Evolutionary conservation across 92 coral and sea anemone species (phyloP).

Genomic region (Umimayanthus kanabou): DNA sequence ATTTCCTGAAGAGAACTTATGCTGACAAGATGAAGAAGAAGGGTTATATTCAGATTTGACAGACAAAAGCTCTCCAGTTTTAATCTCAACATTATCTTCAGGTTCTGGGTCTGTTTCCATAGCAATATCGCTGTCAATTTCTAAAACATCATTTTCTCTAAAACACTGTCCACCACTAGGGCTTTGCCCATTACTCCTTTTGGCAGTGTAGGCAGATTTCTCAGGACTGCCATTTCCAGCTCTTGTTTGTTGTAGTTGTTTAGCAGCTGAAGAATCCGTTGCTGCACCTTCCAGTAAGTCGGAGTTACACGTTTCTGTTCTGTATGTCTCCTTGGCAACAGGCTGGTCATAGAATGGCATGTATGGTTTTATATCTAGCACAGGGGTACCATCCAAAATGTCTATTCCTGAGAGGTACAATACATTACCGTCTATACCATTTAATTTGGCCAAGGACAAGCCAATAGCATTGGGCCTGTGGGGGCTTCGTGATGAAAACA

Average conservation of each 20-base stretch:
- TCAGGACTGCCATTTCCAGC: neutral
- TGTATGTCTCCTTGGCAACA: slow-evolving; percentile 2
- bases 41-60: neutral
- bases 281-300: slow-evolving; percentile 20
- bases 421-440: slow-evolving; percentile 53
- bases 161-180: neutral
- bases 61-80: neutral
- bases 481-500: slow-evolving; percentile 72
- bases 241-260: neutral
- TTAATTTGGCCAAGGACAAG: slow-evolving; percentile 60
- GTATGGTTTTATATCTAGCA: slow-evolving; percentile 68
- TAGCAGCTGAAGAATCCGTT: neutral
- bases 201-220: neutral
- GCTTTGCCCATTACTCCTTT: neutral
- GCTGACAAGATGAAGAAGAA: neutral
- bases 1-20: neutral
- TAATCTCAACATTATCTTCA: neutral
- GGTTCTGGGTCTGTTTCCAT: slow-evolving; percentile 21
- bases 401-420: slow-evolving; percentile 66
- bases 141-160: neutral
- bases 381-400: slow-evolving; percentile 72
- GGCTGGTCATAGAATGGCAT: slow-evolving; percentile 69
- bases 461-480: slow-evolving; percentile 82
- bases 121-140: neutral
- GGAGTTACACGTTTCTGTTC: neutral